phyloP scores from a whole-genome alignment of 2,113 vertebrate species.

The Pterocles orientalis region DNA sequence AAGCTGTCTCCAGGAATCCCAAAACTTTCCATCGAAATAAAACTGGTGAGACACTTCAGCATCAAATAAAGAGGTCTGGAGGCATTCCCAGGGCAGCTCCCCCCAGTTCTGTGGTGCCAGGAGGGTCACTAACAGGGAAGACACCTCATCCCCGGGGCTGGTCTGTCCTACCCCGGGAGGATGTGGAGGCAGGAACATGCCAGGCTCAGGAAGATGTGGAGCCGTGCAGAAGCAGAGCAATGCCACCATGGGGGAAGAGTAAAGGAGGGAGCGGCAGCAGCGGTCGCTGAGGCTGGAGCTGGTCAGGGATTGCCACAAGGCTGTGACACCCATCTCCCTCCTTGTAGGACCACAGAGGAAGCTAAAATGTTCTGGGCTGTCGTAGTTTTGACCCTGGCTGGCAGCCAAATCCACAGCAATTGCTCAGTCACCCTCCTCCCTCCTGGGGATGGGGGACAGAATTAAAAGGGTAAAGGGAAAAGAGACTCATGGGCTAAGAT shows the following conservation, averaged over 20 bases:
- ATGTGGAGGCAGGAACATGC: background rate
- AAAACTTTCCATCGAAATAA: background rate
- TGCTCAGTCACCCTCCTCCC: too few species aligned
- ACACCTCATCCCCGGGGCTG: background rate
- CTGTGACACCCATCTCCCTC: background rate
- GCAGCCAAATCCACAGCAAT: too few species aligned
- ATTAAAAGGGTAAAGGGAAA: too few species aligned
- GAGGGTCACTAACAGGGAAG: background rate
- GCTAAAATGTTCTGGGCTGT: background rate
- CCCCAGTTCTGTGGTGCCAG: background rate
- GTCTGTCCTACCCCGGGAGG: background rate
- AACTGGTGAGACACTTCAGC: background rate
- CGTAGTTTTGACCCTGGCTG: too few species aligned
- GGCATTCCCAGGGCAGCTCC: background rate
- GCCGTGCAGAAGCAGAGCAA: background rate
- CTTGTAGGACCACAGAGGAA: background rate
- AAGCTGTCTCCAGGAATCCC: background rate
- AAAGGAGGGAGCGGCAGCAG: background rate
- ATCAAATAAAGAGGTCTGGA: background rate
- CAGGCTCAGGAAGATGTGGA: background rate
- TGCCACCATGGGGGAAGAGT: rapidly evolving
- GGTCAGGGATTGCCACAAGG: background rate
- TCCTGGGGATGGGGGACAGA: too few species aligned
- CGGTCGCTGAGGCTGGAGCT: background rate
- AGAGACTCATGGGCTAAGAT: too few species aligned